Conservation (phyloP, 2,888 invertebrate species). For the Ypsolopha sequella region DNA sequence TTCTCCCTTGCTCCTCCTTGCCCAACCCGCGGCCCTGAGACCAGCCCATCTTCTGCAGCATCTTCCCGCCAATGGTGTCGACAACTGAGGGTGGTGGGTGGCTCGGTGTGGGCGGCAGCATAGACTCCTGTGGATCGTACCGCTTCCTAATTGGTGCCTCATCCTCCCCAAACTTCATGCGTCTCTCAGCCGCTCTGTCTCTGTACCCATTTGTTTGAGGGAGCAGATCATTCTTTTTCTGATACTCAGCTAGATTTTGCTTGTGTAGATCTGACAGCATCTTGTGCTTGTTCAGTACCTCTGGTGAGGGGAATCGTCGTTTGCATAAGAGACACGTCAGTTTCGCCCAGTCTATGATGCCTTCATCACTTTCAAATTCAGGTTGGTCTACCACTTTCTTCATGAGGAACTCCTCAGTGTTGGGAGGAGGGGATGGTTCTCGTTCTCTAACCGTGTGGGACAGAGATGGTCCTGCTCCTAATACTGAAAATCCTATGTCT, state of each 20-base stretch:
- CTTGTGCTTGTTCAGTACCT: slow-evolving; percentile 91
- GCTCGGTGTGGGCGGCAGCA: slow-evolving; percentile 64
- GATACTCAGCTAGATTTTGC: slow-evolving; percentile 78
- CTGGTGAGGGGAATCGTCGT: slow-evolving; percentile 91
- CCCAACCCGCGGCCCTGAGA: slow-evolving; percentile 96
- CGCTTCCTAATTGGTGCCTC: slow-evolving; percentile 72
- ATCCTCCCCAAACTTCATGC: slow-evolving; percentile 93
- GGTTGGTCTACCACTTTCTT: slow-evolving; percentile 64
- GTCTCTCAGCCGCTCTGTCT: slow-evolving; percentile 95
- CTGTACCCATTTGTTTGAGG: slow-evolving; percentile 75
- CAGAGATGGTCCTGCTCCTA: slow-evolving; percentile 77
- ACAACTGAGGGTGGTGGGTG: slow-evolving; percentile 77
- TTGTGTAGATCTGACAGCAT: slow-evolving; percentile 95
- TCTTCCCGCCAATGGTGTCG: slow-evolving; percentile 94
- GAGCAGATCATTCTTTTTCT: slow-evolving; percentile 45
- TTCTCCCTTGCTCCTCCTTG: slow-evolving; percentile 91
- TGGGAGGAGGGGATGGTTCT: slow-evolving; percentile 43
- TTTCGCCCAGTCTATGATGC: slow-evolving; percentile 89
- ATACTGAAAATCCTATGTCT: slow-evolving; percentile 92
- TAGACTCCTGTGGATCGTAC: slow-evolving; percentile 38
- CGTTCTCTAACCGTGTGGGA: slow-evolving; percentile 12
- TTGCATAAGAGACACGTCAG: slow-evolving; percentile 96
- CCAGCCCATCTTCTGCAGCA: slow-evolving; percentile 99
- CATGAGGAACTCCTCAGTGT: slow-evolving; percentile 45
- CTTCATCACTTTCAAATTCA: slow-evolving; percentile 77